These are phyloP conservation scores for Megaustenia siamemsis DNA, from an alignment of 2,888 invertebrate genomes.

Conservation along the genomic window DNA sequence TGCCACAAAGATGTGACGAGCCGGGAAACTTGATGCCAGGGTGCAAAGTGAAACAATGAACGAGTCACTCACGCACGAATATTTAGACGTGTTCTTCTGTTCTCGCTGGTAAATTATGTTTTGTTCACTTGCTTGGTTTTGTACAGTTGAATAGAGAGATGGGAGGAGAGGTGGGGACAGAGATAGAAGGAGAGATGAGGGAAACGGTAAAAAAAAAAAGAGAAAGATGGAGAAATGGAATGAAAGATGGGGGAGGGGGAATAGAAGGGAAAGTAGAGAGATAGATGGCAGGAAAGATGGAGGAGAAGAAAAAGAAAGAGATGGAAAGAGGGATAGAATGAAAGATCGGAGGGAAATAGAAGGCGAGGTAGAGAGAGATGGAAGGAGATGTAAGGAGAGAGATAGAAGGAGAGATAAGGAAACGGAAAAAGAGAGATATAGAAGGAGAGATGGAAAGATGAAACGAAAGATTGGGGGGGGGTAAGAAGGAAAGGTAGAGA, in stretches of 20 bases:
- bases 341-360: too few species aligned
- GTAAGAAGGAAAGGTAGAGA: neutral
- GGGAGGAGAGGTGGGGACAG: too few species aligned
- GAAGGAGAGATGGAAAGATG: neutral
- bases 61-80: neutral
- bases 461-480: neutral
- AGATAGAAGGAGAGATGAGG: too few species aligned
- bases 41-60: neutral
- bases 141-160: too few species aligned
- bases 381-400: neutral
- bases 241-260: neutral
- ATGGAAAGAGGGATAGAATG: neutral
- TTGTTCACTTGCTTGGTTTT: too few species aligned
- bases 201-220: too few species aligned
- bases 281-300: neutral
- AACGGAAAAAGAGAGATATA: neutral
- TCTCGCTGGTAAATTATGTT: neutral
- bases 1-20: constrained; percentile 20
- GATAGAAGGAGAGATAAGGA: neutral
- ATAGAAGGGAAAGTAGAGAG: neutral
- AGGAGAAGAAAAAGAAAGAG: neutral
- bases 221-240: neutral
- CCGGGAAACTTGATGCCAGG: neutral
- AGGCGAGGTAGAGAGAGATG: too few species aligned
- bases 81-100: neutral